Base-by-base conservation (phyloP, 2,113 vertebrate species). In the Isurus oxyrinchus region DNA sequence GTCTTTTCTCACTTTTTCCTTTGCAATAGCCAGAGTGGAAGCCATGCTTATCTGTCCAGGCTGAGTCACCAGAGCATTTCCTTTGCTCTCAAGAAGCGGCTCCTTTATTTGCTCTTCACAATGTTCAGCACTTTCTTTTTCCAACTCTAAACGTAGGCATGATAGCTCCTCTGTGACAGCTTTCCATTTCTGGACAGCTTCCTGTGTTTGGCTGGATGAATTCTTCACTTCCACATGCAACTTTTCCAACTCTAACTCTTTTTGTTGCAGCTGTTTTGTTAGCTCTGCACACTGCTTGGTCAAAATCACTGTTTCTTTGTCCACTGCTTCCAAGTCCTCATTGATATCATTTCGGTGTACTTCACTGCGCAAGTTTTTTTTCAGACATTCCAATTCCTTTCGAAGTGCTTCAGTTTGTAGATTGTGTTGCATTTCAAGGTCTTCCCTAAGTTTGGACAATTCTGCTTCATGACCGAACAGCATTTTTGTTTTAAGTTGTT, bases 211-310 rank as follows among this genome's bases (percentile, higher is more conserved):
- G 94, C 97, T 97, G 0, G 97, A 97, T 53, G 97, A 97, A 44
- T 96, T 97, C 40, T 96, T 93, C 76, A 98, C 96, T 97, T 98
- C 97, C 79, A 97, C 97, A 31, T 96, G 97, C 7, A 98, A 96
- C 86, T 98, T 96, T 35, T 97, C 96, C 93, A 98, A 67, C n/a
- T 98, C 97, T 13, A 97, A 96, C 94, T 98, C 97, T 96, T 97
- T 98, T 27, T 98, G 97, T 76, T 87, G 96, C 96, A 98, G 96
- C 97, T 98, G 97, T 57, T 98, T 97, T 2, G 96, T 97, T 11
- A 98, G 97, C 44, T 98, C 97, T 31, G 40, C 96, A 88, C 97
- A 98, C 96, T 97, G 97, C 96, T 98, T 97, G 95, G 97, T 97
- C 87, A 98, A 96, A 88, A 97, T 96, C 94, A 96, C 96, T 23